A percentile compares a stretch with the other conserved stretches of the same genome.
Conservation (phyloP, 2,888 invertebrate genomes). For the Leucoma salicis region DNA sequence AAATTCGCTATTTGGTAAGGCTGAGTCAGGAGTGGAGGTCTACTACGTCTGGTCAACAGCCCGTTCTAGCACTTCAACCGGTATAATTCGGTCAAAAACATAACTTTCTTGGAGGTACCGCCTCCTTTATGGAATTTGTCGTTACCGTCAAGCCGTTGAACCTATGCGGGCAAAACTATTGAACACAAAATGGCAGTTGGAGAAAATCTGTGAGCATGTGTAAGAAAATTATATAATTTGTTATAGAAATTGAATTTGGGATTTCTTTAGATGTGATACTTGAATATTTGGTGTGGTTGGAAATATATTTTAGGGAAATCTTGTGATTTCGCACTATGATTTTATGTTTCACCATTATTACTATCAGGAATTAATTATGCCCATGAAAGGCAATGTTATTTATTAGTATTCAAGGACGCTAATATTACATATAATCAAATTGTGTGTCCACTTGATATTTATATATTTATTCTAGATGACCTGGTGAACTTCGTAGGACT, state of each 20-base stretch:
- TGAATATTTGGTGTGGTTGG: not conserved
- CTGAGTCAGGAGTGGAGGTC: slow-evolving; percentile 43
- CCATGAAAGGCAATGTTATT: too few species aligned
- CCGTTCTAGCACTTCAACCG: slow-evolving; percentile 67
- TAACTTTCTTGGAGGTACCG: slow-evolving; percentile 72
- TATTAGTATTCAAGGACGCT: too few species aligned
- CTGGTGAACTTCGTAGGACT: too few species aligned
- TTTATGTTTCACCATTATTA: too few species aligned
- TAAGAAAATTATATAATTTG: slow-evolving; percentile 25
- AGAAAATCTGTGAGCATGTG: slow-evolving; percentile 47
- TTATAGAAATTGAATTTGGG: slow-evolving; percentile 13
- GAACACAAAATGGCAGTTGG: slow-evolving; percentile 52
- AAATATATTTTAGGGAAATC: too few species aligned
- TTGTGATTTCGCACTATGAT: too few species aligned
- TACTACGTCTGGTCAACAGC: slow-evolving; percentile 46
- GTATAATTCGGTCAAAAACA: slow-evolving; percentile 78
- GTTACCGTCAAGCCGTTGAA: slow-evolving; percentile 63
- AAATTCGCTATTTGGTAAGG: slow-evolving; percentile 36
- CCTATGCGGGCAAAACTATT: slow-evolving; percentile 55
- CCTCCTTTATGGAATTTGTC: slow-evolving; percentile 76
- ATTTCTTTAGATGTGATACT: not conserved
- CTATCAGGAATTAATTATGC: too few species aligned
- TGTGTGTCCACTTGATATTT: too few species aligned
- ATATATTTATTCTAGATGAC: too few species aligned
- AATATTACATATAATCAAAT: too few species aligned